Conservation (phyloP, 1,140 invertebrate genomes). For the Platyscapa corneri region DNA sequence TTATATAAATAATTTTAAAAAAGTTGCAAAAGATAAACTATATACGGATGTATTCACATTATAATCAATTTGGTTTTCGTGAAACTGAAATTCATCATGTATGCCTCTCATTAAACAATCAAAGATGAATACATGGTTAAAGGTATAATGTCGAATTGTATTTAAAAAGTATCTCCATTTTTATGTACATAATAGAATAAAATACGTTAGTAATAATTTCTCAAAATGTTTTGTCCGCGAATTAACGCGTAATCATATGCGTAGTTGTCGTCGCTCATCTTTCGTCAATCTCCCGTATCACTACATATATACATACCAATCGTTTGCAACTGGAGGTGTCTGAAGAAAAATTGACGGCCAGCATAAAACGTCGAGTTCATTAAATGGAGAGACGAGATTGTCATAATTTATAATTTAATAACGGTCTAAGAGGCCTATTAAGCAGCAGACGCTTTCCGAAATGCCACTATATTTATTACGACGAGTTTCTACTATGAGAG, state of each 20-base stretch:
- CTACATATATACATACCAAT: background rate
- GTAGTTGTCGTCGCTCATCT: background rate
- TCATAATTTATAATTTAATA: conserved; percentile 73
- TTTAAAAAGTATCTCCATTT: background rate
- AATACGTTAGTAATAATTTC: background rate
- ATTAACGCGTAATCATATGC: conserved; percentile 41
- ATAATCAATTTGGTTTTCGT: too few species aligned
- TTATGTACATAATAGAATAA: background rate
- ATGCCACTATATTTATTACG: conserved; percentile 68
- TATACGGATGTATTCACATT: too few species aligned
- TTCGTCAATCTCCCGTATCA: background rate
- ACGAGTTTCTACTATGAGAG: conserved; percentile 54
- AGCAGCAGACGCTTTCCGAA: conserved; percentile 65
- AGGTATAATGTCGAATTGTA: background rate
- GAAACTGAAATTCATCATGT: too few species aligned
- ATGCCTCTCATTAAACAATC: too few species aligned
- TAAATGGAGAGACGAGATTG: conserved; percentile 67
- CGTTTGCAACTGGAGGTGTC: conserved; percentile 56
- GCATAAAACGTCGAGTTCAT: conserved; percentile 66
- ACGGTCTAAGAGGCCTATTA: conserved; percentile 69
- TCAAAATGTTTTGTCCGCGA: conserved; percentile 21
- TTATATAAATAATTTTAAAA: too few species aligned
- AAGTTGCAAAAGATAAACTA: too few species aligned
- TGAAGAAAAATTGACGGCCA: conserved; percentile 62
- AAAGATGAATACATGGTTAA: too few species aligned